Conservation (phyloP, 2,797 vertebrate genomes). For the Pteronotus mesoamericanus region DNA sequence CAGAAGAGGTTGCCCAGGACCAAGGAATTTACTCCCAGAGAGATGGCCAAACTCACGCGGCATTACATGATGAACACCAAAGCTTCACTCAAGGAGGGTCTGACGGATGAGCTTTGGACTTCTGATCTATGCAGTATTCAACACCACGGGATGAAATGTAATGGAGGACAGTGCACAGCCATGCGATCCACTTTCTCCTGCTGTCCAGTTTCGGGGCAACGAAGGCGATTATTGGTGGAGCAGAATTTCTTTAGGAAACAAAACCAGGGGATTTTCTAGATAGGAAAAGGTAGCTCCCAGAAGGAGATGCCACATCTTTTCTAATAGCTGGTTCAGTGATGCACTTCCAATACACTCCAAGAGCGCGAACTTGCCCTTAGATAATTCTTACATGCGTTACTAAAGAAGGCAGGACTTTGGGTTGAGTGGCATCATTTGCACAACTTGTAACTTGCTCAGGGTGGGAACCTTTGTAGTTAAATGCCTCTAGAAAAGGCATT, state of each 20-base stretch:
- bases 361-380: slow-evolving; percentile 73
- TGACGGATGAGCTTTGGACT: slow-evolving; percentile 41
- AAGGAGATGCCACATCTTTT: slow-evolving; percentile 55
- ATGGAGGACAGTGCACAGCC: not conserved
- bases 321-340: slow-evolving; percentile 53
- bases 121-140: slow-evolving; percentile 53
- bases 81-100: not conserved
- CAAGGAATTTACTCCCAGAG: slow-evolving; percentile 35
- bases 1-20: slow-evolving; percentile 41
- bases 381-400: slow-evolving; percentile 71
- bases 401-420: slow-evolving; percentile 62
- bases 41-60: slow-evolving; percentile 5
- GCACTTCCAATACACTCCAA: slow-evolving; percentile 69
- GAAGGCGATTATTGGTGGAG: slow-evolving; percentile 24
- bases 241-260: slow-evolving; percentile 47
- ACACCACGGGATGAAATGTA: slow-evolving; percentile 8
- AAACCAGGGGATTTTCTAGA: slow-evolving; percentile 58
- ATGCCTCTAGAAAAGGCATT: slow-evolving; percentile 80
- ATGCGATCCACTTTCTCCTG: slow-evolving; percentile 43
- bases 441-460: slow-evolving; percentile 82
- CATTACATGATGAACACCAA: slow-evolving; percentile 33
- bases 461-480: slow-evolving; percentile 81
- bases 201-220: slow-evolving; percentile 49
- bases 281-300: slow-evolving; percentile 45
- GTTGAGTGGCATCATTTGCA: slow-evolving; percentile 71